Base-by-base conservation (phyloP, 2,113 vertebrate species). In the Argyrosomus japonicus region DNA sequence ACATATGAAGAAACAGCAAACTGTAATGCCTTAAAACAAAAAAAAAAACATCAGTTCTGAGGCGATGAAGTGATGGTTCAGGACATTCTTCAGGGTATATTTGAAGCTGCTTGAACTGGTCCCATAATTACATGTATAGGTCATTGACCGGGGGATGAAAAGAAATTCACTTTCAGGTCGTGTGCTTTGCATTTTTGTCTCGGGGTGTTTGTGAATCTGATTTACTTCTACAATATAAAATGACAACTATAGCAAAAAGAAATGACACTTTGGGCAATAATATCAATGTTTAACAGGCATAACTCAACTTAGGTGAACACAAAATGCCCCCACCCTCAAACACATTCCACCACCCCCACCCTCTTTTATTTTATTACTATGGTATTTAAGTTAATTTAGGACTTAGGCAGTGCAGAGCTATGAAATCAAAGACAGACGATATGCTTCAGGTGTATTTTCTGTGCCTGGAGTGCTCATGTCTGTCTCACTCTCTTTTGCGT, bases 71-170 rank as follows among this genome's bases (percentile, higher is more conserved):
- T 40, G 84, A 76, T 79, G 82, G 83, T 77, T 78, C 68, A 69
- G 73, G 85, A 90, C 77, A 65, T 74, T 87, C 92, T 93, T 88
- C 73, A 70, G 90, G 93, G 88, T 82, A 67, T 86, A 91, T 93
- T 93, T 91, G 89, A 88, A 89, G 78, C 90, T 91, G 92, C 93
- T 91, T 93, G 91, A 91, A 92, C 89, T 94, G 92, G 91, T 92
- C 90, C 82, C 86, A 86, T 93, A 93, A 94, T 93, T 91, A 88
- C 91, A 92, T 85, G 87, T 85, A 86, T 91, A 92, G 94, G 92
- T 93, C 91, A 93, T n/a, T 51, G 87, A 88, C 88, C 29, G 36
- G 74, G 60, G 82, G 86, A 75, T 6, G 75, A 73, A 70, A 57
- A 71, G 79, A 89, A 89, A 90, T 83, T 68, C 80, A 86, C 71